phyloP scores from a whole-genome alignment of 1,140 invertebrate species.

The Drosophila obscura region DNA sequence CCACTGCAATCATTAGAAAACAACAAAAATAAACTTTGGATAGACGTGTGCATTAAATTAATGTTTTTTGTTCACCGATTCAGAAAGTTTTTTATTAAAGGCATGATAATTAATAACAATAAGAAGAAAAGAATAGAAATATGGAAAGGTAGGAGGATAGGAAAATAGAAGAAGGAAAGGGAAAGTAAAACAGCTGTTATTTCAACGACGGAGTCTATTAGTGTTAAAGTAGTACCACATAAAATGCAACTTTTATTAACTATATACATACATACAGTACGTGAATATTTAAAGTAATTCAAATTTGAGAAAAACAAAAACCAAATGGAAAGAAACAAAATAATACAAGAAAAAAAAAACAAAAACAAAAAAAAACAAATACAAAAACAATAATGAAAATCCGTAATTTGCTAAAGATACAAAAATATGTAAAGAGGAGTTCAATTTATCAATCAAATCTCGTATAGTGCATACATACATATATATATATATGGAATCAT shows the following conservation, averaged over 20 bases:
- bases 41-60: conserved; percentile 33
- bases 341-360: not conserved
- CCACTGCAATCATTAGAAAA: conserved; percentile 33
- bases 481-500: conserved; percentile 36
- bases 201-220: conserved; percentile 79
- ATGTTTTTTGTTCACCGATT: conserved; percentile 21
- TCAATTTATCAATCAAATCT: conserved; percentile 67
- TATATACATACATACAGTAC: conserved; percentile 54
- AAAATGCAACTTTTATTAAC: conserved; percentile 63
- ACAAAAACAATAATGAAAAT: conserved; percentile 18
- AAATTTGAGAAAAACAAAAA: conserved; percentile 5
- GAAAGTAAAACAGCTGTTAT: conserved; percentile 64
- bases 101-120: conserved; percentile 39
- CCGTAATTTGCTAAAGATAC: conserved; percentile 39
- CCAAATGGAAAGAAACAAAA: conserved; percentile 6
- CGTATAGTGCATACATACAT: conserved; percentile 46
- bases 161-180: not conserved
- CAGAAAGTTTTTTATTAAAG: conserved; percentile 37
- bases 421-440: conserved; percentile 57
- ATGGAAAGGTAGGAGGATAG: not conserved
- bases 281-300: conserved; percentile 47
- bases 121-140: conserved; percentile 36
- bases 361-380: conserved; percentile 8
- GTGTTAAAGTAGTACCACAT: conserved; percentile 70
- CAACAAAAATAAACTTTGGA: conserved; percentile 17